Percentiles rank a stretch among this genome's conserved stretches.
Evolutionary conservation across 2,113 vertebrate genomes (phyloP).

Genomic region (Nothoprocta perdicaria): DNA sequence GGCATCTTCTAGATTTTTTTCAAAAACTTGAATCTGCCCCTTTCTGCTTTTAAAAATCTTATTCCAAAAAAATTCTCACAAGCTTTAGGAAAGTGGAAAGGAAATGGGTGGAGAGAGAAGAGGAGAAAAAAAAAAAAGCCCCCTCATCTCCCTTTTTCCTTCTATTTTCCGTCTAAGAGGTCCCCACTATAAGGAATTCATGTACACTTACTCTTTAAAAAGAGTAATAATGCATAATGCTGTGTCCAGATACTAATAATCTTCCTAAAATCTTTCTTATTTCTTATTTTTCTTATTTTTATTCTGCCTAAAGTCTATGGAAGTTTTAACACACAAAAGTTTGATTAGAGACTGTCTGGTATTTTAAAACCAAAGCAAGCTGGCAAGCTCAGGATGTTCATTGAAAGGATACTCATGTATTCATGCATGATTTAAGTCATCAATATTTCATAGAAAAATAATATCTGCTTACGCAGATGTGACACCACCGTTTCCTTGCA

Average conservation of each 20-base stretch:
- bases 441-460: background rate
- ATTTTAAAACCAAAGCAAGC: background rate
- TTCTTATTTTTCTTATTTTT: background rate
- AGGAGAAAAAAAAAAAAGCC: background rate
- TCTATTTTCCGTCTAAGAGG: background rate
- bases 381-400: background rate
- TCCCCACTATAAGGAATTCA: background rate
- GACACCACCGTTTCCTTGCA: background rate
- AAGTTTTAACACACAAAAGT: background rate
- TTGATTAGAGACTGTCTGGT: background rate
- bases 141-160: background rate
- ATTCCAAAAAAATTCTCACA: background rate
- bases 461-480: background rate
- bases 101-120: background rate
- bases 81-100: background rate
- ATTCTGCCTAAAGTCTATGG: background rate
- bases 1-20: background rate
- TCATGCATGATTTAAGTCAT: background rate
- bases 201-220: background rate
- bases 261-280: background rate
- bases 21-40: background rate
- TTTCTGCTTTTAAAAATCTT: background rate
- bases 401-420: background rate
- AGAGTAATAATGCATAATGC: background rate
- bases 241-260: background rate